Conservation (phyloP, 2,113 vertebrate genomes). For the Irena cyanogastra region DNA sequence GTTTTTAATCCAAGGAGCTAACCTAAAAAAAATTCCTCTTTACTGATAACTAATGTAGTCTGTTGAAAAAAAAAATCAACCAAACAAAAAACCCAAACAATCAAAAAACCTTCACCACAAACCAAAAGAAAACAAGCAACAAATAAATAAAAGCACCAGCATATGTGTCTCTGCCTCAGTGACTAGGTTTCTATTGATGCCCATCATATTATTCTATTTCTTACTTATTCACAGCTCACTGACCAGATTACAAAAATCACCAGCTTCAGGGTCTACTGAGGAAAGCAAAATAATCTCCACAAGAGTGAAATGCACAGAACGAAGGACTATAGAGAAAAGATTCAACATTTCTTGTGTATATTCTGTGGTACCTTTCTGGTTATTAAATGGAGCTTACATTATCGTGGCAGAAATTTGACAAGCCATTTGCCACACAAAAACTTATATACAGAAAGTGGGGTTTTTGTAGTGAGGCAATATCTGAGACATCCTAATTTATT, state of each 20-base stretch:
- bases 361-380: not conserved
- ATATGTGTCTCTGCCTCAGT: not conserved
- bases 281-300: not conserved
- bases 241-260: not conserved
- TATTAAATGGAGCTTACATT: not conserved
- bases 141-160: not conserved
- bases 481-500: not conserved
- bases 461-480: not conserved
- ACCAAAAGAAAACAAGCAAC: not conserved
- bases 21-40: not conserved
- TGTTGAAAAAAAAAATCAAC: not conserved
- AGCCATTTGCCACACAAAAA: not conserved
- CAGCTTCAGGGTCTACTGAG: not conserved
- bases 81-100: not conserved
- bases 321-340: not conserved
- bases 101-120: not conserved
- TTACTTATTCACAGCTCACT: not conserved
- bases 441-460: not conserved
- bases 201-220: not conserved
- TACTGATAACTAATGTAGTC: not conserved
- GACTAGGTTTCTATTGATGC: not conserved
- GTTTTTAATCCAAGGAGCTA: not conserved
- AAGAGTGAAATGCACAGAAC: not conserved
- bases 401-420: not conserved
- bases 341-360: not conserved